A percentile compares a stretch with the other conserved stretches of the same genome.
phyloP scores from a whole-genome alignment of 2,888 invertebrate species.

The Tethea ocularis region DNA sequence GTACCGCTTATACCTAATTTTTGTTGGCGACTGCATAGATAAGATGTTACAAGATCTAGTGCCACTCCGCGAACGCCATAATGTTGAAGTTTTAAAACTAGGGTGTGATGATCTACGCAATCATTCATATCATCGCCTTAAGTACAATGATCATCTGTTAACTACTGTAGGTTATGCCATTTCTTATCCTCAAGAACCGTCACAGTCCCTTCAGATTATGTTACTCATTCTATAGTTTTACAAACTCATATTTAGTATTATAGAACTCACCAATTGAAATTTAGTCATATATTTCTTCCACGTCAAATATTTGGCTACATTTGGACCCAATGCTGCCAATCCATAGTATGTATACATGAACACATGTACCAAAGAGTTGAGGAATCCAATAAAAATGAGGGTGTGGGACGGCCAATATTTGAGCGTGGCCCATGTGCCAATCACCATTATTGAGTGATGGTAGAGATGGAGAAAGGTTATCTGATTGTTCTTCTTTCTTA shows the following conservation, averaged over 20 bases:
- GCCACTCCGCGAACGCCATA: too few species aligned
- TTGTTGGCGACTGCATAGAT: too few species aligned
- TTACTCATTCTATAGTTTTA: background rate
- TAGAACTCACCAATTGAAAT: conserved; percentile 88
- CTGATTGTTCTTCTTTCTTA: conserved; percentile 90
- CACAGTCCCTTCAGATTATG: too few species aligned
- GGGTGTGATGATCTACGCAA: too few species aligned
- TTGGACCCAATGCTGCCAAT: conserved; percentile 89
- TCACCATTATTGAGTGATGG: conserved; percentile 90
- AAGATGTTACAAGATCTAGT: too few species aligned
- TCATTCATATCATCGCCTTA: too few species aligned
- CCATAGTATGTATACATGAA: conserved; percentile 93
- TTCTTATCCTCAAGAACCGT: too few species aligned
- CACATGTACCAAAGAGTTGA: conserved; percentile 91
- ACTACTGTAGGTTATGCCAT: too few species aligned
- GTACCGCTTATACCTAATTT: too few species aligned
- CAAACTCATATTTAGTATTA: background rate
- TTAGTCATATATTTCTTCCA: conserved; percentile 94
- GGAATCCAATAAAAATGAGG: conserved; percentile 86
- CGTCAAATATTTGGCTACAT: conserved; percentile 89
- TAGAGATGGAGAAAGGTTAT: conserved; percentile 95
- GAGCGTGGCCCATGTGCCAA: conserved; percentile 89
- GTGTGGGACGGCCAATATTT: conserved; percentile 91
- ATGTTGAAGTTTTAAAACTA: too few species aligned
- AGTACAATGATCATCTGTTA: too few species aligned